These are phyloP conservation scores for Pseudomyrmex cubaensis DNA, from an alignment of 1,140 invertebrate genomes.

Conservation along the genomic window DNA sequence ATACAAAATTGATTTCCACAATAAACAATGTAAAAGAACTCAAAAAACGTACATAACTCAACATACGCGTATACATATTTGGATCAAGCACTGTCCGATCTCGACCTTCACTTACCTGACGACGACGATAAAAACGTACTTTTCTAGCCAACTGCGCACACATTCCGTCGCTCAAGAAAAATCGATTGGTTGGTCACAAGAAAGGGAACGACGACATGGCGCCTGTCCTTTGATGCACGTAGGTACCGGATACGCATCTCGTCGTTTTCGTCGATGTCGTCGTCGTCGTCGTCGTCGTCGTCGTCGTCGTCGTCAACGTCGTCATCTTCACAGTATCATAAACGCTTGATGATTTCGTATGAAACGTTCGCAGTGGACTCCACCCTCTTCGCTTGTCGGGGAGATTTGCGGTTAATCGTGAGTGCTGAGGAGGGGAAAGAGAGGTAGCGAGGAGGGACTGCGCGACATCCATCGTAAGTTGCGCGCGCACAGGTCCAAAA, in stretches of 20 bases:
- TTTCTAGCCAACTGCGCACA: constrained; percentile 27
- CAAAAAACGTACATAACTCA: too few species aligned
- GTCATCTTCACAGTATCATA: neutral
- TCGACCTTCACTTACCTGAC: constrained; percentile 41
- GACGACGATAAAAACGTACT: neutral
- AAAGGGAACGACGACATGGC: constrained; percentile 49
- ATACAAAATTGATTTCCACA: neutral
- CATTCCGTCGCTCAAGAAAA: constrained; percentile 36
- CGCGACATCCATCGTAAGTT: constrained; percentile 42
- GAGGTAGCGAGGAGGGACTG: constrained; percentile 10
- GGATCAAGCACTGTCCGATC: neutral
- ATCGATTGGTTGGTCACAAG: constrained; percentile 4
- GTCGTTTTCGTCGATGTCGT: neutral
- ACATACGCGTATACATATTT: too few species aligned
- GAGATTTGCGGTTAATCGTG: constrained; percentile 64
- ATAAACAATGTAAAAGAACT: too few species aligned
- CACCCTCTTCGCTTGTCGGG: constrained; percentile 44
- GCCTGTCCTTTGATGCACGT: constrained; percentile 5
- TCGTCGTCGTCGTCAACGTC: neutral
- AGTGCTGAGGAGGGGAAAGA: constrained; percentile 32
- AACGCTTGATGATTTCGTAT: constrained; percentile 20
- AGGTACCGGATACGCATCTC: constrained; percentile 24
- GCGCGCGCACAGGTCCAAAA: constrained; percentile 63
- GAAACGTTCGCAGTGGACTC: constrained; percentile 42
- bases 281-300: neutral